Conservation (phyloP, 2,113 vertebrate species). For the Gopherus flavomarginatus region DNA sequence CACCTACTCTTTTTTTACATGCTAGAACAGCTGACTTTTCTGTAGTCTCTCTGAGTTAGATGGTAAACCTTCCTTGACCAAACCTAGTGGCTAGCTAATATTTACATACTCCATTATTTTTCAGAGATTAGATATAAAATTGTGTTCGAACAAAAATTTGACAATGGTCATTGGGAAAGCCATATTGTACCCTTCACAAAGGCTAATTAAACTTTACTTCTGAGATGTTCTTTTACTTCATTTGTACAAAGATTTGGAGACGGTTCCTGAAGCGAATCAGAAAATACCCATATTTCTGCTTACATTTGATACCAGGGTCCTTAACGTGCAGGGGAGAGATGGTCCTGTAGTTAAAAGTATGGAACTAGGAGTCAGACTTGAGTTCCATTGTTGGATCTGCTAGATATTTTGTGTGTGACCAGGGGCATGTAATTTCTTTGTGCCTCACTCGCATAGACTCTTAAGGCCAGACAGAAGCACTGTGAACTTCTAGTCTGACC, state of each 20-base stretch:
- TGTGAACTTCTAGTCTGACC: neutral
- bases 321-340: neutral
- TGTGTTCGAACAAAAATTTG: constrained; percentile 21
- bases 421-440: neutral
- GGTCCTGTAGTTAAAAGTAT: neutral
- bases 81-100: neutral
- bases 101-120: neutral
- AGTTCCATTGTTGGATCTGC: constrained; percentile 20
- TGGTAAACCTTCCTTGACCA: neutral
- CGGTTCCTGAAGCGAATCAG: neutral
- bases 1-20: constrained; percentile 1
- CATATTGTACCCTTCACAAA: constrained; percentile 28
- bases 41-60: neutral
- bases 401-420: constrained; percentile 41
- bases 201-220: constrained; percentile 26
- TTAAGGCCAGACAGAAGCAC: neutral
- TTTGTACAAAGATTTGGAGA: neutral
- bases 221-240: neutral
- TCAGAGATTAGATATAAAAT: constrained; percentile 30
- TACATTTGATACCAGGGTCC: neutral
- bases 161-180: neutral
- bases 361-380: neutral
- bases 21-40: neutral
- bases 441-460: neutral
- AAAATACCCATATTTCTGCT: constrained; percentile 15